Evolutionary conservation across 2,113 vertebrate species (phyloP).

Genomic region (Chaetodon trifascialis): DNA sequence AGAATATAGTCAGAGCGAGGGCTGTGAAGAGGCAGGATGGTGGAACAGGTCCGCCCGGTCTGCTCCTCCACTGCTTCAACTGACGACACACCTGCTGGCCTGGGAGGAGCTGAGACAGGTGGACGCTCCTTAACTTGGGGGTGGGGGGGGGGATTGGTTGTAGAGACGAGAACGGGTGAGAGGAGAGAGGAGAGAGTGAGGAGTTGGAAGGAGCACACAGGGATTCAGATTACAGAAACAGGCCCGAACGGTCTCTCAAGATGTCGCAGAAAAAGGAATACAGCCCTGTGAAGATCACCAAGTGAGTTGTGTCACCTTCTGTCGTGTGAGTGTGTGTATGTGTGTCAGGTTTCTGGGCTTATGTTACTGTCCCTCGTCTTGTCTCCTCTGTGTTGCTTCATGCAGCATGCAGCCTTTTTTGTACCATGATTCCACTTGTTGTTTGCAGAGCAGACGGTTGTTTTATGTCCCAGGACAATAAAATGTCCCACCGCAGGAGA

Average conservation of each 20-base stretch:
- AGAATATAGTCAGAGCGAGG: too few relatives aligned
- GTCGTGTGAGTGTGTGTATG: constrained; percentile 8
- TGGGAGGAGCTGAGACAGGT: constrained; percentile 77
- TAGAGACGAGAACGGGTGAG: constrained; percentile 23
- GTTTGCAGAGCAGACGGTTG: constrained; percentile 15
- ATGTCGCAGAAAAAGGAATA: constrained; percentile 80
- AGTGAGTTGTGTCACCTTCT: constrained; percentile 71
- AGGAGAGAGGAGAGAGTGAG: constrained; percentile 33
- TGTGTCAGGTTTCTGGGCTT: constrained; percentile 18
- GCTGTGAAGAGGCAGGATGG: background rate
- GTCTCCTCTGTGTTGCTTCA: background rate
- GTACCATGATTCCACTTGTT: background rate
- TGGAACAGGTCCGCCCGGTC: constrained; percentile 85
- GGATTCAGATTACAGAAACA: constrained; percentile 43
- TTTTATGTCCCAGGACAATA: background rate
- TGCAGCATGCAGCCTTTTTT: background rate
- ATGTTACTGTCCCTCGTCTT: background rate
- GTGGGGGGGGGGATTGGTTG: background rate
- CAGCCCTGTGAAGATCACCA: constrained; percentile 70
- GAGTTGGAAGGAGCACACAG: constrained; percentile 26
- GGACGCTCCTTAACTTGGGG: constrained; percentile 67
- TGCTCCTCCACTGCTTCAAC: constrained; percentile 33
- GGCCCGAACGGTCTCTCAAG: constrained; percentile 23
- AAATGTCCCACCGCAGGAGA: background rate
- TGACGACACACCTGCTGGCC: constrained; percentile 78